These are phyloP conservation scores for Amniataba percoides DNA, from an alignment of 2,797 vertebrate genomes.

Conservation along the genomic window DNA sequence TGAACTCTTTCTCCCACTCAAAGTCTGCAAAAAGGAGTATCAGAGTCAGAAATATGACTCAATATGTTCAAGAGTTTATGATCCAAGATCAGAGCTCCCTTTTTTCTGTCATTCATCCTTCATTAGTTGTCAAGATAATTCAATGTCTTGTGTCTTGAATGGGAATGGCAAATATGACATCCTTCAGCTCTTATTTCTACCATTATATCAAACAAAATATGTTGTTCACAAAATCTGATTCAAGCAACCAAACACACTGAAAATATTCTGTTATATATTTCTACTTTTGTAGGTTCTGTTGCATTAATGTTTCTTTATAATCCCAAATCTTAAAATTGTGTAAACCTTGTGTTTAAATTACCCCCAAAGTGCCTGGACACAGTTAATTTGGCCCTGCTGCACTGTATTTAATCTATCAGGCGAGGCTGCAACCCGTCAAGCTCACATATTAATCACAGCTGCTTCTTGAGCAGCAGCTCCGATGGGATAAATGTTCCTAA, in stretches of 20 bases:
- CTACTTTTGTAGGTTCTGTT: background rate
- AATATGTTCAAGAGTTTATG: background rate
- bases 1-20: background rate
- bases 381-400: slow-evolving; percentile 17
- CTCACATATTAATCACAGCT: slow-evolving; percentile 33
- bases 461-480: slow-evolving; percentile 30
- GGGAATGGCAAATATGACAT: too few species aligned
- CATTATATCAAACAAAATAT: background rate
- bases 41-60: background rate
- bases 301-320: background rate
- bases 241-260: background rate
- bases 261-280: background rate
- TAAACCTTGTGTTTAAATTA: background rate
- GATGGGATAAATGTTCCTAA: slow-evolving; percentile 17
- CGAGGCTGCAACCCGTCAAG: slow-evolving; percentile 29
- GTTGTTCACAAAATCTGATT: background rate
- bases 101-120: slow-evolving; percentile 1
- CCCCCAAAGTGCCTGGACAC: background rate
- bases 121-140: background rate
- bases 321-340: background rate
- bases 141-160: too few species aligned
- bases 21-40: background rate
- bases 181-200: background rate
- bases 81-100: background rate
- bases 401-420: background rate